Evolutionary conservation across 1,140 invertebrate species (phyloP).

Genomic region (Oryctes rhinoceros): DNA sequence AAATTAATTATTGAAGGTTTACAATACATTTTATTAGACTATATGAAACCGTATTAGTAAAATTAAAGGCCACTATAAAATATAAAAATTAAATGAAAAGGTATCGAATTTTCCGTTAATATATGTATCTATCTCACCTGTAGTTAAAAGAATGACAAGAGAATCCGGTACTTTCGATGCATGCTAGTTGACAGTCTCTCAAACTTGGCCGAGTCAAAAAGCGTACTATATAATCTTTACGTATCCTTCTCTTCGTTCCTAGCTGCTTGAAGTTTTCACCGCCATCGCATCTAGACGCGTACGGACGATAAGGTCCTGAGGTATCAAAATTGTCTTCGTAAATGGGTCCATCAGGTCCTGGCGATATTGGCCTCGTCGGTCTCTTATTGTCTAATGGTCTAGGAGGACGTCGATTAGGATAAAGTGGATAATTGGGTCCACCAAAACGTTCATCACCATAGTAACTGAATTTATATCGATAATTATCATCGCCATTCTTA

Average conservation of each 20-base stretch:
- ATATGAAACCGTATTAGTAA: background rate
- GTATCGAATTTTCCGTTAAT: no score
- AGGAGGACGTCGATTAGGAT: conserved; percentile 53
- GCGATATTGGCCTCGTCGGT: conserved; percentile 54
- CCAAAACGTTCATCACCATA: conserved; percentile 56
- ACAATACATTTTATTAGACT: background rate
- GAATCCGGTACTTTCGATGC: conserved; percentile 82
- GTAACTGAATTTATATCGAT: conserved; percentile 47
- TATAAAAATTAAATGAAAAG: no score
- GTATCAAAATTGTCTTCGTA: conserved; percentile 52
- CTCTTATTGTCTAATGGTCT: conserved; percentile 42
- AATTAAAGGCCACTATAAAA: no score
- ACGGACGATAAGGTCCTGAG: conserved; percentile 54
- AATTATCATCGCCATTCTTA: conserved; percentile 30
- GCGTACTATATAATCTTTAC: conserved; percentile 79
- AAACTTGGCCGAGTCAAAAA: conserved; percentile 77
- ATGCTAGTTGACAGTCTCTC: conserved; percentile 82
- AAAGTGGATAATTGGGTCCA: conserved; percentile 55
- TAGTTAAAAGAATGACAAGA: conserved; percentile 90
- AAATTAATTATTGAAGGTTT: conserved; percentile 29
- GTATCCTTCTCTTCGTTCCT: conserved; percentile 76
- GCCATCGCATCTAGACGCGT: conserved; percentile 73
- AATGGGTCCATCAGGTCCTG: conserved; percentile 59
- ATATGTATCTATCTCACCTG: conserved; percentile 62
- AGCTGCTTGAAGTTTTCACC: conserved; percentile 83